Base-by-base conservation (phyloP, 1,140 invertebrate species). In the Linepithema humile region DNA sequence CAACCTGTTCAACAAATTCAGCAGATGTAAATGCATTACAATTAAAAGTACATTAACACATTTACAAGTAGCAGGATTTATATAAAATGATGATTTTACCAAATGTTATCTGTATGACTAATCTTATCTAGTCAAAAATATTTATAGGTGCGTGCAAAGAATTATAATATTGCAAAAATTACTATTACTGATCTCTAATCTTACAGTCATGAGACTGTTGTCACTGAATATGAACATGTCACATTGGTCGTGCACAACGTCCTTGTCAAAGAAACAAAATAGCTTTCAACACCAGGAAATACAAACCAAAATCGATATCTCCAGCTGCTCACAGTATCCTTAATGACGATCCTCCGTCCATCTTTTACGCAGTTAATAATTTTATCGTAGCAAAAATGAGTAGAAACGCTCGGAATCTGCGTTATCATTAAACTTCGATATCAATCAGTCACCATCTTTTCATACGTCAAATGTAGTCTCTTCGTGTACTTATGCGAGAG, bases 391-490 rank as follows among this genome's bases (percentile, higher is more conserved):
- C 57, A 17, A 69, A 53, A 62, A 53, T 23, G 48, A 26, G 6
- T 83, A 57, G 38, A 67, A 85, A 69, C 82, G 88, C 60, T 88
- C 53, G 64, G 59, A 67, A 85, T 87, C 84, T 86, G 82, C 87
- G 85, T 90, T 91, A 90, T 92, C 90, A 90, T 84, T 69, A 75
- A 89, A 89, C 69, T 87, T 87, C 83, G 17, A 82, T 90, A 90
- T 90, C 89, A 82, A 75, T 90, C 83, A 74, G 87, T 88, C 89
- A 90, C 89, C 89, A 90, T 90, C 89, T 90, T 90, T 88, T 84
- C 62, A 83, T 88, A 85, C 88, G 88, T 90, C 89, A 90, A 88
- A 88, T 50, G 69, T 84, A 84, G 48, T 69, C 62, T 83, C 70
- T 65, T 86, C 55, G 26, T 70, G 83, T 69, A 32, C 45, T n/a